Base-by-base conservation (phyloP, 2,888 invertebrate species). In the Phoronis australis region DNA sequence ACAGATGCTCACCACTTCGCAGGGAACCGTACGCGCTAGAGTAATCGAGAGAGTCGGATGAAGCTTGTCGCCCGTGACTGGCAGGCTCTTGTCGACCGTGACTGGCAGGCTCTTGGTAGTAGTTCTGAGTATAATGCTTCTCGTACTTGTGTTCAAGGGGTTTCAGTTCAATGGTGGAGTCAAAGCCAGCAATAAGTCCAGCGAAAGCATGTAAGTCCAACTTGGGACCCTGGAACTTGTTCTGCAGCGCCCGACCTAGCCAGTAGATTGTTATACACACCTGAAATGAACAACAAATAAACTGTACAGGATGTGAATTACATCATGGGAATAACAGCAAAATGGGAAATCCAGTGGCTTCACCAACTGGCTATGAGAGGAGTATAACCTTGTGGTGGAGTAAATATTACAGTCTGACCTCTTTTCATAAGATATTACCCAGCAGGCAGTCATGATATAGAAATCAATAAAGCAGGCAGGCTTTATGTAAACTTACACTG, bases 231-330 rank as follows among this genome's bases (percentile, higher is more conserved):
- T 60, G 57, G 49, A 55, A 71, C 31, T 50, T 51, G 2, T 56
- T 51, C 6, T 56, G 57, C 15, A 65, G 65, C 37, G 59, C 48
- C 52, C 59, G 56, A 4, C 72, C 75, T 4, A 75, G 60, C 72
- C 73, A 74, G 60, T 64, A 75, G 4, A 75, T 60, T 3, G 70
- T 68, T 35, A 73, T 64, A 3, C 69, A 69, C 41, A 75, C 75
- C 75, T 75, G 64, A 15, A 60, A 59, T 4, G n/a, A n/a, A n/a
- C n/a, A 38, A 31, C 38, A 38, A 31, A 21, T 18, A 39, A 20
- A 35, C n/a, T n/a, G 9, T n/a, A 9, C 9, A 12, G 35, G 35
- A 12, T 12, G n/a, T 9, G n/a, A 35, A 35, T 35, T 9, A 35
- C 9, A 12, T 35, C 9, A n/a, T 35, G 35, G 9, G 35, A 35